A percentile compares a stretch with the other conserved stretches of the same genome.
These are phyloP conservation scores for Pteropus rufus DNA, from an alignment of 2,797 vertebrate genomes.

Conservation along the genomic window DNA sequence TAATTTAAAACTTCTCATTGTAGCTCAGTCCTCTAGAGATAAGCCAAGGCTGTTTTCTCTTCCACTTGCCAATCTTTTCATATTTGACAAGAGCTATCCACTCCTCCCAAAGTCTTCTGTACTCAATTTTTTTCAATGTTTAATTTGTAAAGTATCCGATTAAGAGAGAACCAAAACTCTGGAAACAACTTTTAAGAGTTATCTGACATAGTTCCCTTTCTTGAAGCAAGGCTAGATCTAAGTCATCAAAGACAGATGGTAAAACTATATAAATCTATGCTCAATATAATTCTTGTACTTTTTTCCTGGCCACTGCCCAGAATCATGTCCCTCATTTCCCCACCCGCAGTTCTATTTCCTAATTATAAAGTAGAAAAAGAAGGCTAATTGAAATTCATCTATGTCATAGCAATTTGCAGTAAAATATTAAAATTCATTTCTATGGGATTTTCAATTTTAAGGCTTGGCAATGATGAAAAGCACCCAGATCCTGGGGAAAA, in stretches of 20 bases:
- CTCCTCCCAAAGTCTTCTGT: background rate
- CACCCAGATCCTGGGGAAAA: background rate
- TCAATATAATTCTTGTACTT: constrained; percentile 27
- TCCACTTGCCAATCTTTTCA: background rate
- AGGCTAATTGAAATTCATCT: constrained; percentile 54
- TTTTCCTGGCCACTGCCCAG: constrained; percentile 16
- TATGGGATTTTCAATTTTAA: constrained; percentile 57
- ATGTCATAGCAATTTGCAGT: constrained; percentile 34
- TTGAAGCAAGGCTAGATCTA: constrained; percentile 39
- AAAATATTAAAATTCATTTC: constrained; percentile 61
- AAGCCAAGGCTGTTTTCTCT: background rate
- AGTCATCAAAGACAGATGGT: constrained; percentile 56
- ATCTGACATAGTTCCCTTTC: constrained; percentile 1
- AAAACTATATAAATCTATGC: constrained; percentile 58
- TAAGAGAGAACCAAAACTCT: background rate
- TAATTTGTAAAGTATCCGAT: constrained; percentile 7
- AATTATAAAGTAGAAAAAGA: constrained; percentile 60
- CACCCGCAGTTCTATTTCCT: constrained; percentile 19
- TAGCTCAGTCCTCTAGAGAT: background rate
- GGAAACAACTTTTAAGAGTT: constrained; percentile 51
- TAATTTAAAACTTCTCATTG: constrained; percentile 35
- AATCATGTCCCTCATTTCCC: background rate
- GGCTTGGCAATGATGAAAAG: constrained; percentile 58
- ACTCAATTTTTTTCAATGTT: background rate
- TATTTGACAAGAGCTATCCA: background rate